A percentile compares a stretch with the other conserved stretches of the same genome.
Conservation (phyloP, 2,113 vertebrate species). For the Ailuropoda melanoleuca region DNA sequence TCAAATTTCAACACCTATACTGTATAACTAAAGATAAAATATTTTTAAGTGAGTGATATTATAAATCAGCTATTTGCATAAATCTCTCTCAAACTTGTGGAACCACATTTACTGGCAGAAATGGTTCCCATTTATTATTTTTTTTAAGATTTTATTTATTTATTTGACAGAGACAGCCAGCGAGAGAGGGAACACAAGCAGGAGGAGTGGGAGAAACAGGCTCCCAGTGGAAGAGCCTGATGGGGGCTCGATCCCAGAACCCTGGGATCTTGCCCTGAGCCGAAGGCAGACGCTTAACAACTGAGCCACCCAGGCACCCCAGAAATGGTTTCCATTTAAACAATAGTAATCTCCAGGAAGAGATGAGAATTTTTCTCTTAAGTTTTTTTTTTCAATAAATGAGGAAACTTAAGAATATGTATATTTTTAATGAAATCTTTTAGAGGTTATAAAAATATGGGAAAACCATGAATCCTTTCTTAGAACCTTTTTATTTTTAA, state of each 20-base stretch:
- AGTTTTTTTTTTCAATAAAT: not conserved
- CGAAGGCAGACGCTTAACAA: too few relatives aligned
- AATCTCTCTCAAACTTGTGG: constrained; percentile 5
- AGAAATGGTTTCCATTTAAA: constrained; percentile 32
- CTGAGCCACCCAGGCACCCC: too few relatives aligned
- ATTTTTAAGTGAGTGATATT: constrained; percentile 19
- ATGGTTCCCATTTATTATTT: not conserved
- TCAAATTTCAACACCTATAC: not conserved
- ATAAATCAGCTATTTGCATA: constrained; percentile 21
- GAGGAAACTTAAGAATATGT: not conserved
- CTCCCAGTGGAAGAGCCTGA: too few relatives aligned
- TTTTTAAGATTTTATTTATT: too few relatives aligned
- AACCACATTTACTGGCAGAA: not conserved
- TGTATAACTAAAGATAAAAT: not conserved
- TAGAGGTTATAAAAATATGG: constrained; percentile 64
- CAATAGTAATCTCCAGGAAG: not conserved
- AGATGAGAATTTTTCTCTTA: constrained; percentile 13
- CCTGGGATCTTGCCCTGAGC: too few relatives aligned
- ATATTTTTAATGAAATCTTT: constrained; percentile 62
- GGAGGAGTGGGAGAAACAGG: too few relatives aligned
- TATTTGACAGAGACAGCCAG: too few relatives aligned
- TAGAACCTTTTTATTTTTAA: not conserved
- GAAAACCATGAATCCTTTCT: not conserved
- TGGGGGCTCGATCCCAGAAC: too few relatives aligned
- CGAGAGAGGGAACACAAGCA: too few relatives aligned